Conservation (phyloP, 2,797 vertebrate genomes). For the Poeciliopsis turneri region DNA sequence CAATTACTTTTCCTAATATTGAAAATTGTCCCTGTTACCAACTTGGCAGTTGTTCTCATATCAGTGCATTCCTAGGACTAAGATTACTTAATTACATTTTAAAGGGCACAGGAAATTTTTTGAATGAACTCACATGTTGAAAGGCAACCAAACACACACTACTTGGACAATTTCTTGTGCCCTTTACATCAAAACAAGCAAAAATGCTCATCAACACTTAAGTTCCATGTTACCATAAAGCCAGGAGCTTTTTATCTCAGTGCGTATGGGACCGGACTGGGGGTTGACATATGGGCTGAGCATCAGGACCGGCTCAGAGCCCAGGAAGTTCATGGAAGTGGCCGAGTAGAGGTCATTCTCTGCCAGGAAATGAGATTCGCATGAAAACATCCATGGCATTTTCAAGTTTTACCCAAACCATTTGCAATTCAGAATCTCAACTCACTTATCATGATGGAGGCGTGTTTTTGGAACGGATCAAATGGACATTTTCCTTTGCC, state of each 20-base stretch:
- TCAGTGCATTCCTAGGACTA: background rate
- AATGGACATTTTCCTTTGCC: conserved; percentile 86
- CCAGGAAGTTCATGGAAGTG: conserved; percentile 86
- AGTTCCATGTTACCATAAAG: conserved; percentile 74
- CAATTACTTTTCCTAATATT: too few species aligned
- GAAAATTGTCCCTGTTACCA: background rate
- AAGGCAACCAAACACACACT: background rate
- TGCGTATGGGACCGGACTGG: conserved; percentile 64
- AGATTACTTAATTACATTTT: background rate
- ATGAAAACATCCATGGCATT: background rate
- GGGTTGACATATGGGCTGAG: conserved; percentile 59
- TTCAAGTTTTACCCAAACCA: background rate
- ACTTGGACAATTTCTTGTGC: background rate
- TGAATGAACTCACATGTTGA: background rate
- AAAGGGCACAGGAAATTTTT: background rate
- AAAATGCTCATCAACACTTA: background rate
- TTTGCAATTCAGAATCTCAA: conserved; percentile 12
- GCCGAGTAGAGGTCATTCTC: conserved; percentile 83
- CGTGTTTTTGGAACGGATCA: conserved; percentile 80
- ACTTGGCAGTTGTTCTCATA: background rate
- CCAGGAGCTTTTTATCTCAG: conserved; percentile 81
- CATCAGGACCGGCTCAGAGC: conserved; percentile 78
- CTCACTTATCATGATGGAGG: conserved; percentile 83
- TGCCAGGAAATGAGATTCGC: conserved; percentile 41
- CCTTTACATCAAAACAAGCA: background rate